Evolutionary conservation across 1,140 invertebrate species (phyloP).

Genomic region (Ptiloglossa arizonensis): DNA sequence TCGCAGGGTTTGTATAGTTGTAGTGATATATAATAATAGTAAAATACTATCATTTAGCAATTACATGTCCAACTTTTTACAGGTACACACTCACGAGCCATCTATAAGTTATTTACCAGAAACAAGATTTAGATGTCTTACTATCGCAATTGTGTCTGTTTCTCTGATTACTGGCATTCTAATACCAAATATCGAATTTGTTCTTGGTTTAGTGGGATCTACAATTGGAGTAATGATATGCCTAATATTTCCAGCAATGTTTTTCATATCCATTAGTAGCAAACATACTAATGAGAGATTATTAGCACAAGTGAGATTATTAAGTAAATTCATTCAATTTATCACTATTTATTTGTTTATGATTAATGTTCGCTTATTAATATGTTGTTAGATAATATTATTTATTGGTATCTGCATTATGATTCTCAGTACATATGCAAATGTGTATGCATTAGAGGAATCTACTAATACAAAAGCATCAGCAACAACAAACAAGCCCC

Average conservation of each 20-base stretch:
- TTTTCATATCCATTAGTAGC: constrained; percentile 87
- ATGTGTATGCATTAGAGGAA: constrained; percentile 89
- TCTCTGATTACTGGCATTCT: constrained; percentile 90
- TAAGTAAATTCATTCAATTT: constrained; percentile 4
- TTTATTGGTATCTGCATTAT: constrained; percentile 90
- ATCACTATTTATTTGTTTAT: constrained; percentile 14
- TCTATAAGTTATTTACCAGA: constrained; percentile 88
- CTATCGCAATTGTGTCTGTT: constrained; percentile 88
- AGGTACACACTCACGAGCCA: constrained; percentile 83
- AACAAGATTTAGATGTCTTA: constrained; percentile 89
- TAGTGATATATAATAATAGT: neutral
- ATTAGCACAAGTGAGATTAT: constrained; percentile 84
- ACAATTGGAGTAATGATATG: constrained; percentile 97
- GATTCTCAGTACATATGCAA: constrained; percentile 93
- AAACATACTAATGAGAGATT: constrained; percentile 89
- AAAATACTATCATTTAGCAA: neutral
- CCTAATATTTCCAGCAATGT: constrained; percentile 93
- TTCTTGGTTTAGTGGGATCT: constrained; percentile 95
- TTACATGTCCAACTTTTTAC: neutral
- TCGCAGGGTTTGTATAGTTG: constrained; percentile 86
- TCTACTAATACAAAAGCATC: constrained; percentile 70
- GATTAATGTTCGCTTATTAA: constrained; percentile 32
- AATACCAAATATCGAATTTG: constrained; percentile 95
- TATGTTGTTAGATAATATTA: constrained; percentile 84
- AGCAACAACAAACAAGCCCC: constrained; percentile 65